phyloP scores from a whole-genome alignment of 2,797 vertebrate species.

The Phylloscopus collybita region DNA sequence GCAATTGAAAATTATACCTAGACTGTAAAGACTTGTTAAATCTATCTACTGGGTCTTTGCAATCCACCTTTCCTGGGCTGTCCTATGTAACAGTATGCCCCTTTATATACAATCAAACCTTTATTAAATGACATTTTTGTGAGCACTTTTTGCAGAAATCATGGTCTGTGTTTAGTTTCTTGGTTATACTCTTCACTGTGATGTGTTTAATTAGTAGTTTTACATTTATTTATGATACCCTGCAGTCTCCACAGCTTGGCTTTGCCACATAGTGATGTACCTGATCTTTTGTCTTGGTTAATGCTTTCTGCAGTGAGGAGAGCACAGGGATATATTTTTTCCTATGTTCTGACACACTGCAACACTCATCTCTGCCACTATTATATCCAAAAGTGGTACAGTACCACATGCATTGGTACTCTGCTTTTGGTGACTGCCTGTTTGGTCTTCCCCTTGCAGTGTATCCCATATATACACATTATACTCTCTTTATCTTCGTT shows the following conservation, averaged over 20 bases:
- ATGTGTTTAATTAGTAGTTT: background rate
- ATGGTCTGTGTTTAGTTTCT: background rate
- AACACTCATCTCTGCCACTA: background rate
- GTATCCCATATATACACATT: background rate
- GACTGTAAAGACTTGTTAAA: background rate
- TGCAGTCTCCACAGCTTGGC: background rate
- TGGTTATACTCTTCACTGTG: background rate
- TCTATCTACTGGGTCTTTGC: background rate
- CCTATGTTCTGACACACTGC: background rate
- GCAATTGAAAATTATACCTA: background rate
- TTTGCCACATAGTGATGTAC: background rate
- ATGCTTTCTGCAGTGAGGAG: background rate
- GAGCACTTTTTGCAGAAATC: background rate
- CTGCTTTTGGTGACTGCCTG: background rate
- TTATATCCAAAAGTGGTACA: background rate
- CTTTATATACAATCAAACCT: background rate
- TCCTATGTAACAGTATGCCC: background rate
- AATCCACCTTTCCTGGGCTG: background rate
- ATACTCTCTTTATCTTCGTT: background rate
- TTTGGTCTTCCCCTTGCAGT: background rate
- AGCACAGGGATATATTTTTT: background rate
- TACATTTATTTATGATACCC: background rate
- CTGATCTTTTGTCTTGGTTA: background rate
- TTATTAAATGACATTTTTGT: background rate
- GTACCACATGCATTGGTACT: background rate